Evolutionary conservation across 2,888 invertebrate genomes (phyloP).

Genomic region (Physocephala rufipes): DNA sequence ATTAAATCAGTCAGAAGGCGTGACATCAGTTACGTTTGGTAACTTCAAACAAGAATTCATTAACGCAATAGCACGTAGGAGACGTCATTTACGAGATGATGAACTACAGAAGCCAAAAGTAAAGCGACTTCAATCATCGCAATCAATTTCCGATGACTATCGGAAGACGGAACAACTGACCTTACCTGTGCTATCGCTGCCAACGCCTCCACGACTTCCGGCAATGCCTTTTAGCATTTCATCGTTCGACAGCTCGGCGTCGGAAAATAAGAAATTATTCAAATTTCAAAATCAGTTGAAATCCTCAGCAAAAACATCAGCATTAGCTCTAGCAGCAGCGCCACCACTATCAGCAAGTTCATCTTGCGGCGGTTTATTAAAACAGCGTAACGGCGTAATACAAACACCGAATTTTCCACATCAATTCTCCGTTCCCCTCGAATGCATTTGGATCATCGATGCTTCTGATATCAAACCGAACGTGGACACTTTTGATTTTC

Average conservation of each 20-base stretch:
- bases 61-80: constrained; percentile 23
- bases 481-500: too few relatives aligned
- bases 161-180: constrained; percentile 49
- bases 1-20: neutral
- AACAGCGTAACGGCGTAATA: constrained; percentile 75
- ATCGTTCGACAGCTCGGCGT: constrained; percentile 40
- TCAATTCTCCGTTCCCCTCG: constrained; percentile 82
- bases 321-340: constrained; percentile 33
- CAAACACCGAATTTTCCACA: constrained; percentile 87
- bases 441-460: constrained; percentile 89
- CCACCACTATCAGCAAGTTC: constrained; percentile 34
- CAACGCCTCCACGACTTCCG: constrained; percentile 57
- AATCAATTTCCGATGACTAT: constrained; percentile 19
- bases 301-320: constrained; percentile 18
- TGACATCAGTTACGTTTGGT: neutral
- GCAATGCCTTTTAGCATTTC: constrained; percentile 48
- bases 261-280: constrained; percentile 10
- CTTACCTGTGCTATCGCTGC: constrained; percentile 57
- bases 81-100: constrained; percentile 11
- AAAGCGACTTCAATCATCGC: constrained; percentile 33
- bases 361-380: constrained; percentile 74
- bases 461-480: constrained; percentile 71
- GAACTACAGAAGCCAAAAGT: constrained; percentile 24
- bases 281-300: constrained; percentile 42
- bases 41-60: constrained; percentile 38